Conservation (phyloP, 2,888 invertebrate species). For the Drosophila acutilabella region DNA sequence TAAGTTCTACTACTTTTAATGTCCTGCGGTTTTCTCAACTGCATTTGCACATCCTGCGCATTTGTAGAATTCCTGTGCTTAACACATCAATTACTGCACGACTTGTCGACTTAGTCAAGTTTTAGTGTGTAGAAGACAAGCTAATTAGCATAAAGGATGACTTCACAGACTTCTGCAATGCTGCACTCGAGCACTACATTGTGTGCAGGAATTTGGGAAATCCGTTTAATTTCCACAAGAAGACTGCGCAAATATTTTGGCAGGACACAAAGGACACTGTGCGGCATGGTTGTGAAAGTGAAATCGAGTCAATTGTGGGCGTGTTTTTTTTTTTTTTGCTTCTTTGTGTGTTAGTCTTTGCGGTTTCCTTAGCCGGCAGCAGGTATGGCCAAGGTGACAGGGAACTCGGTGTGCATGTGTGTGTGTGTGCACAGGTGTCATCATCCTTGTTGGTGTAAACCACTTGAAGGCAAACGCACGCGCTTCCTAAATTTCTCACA, state of each 20-base stretch:
- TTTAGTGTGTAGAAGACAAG: slow-evolving; percentile 40
- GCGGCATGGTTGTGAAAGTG: slow-evolving; percentile 51
- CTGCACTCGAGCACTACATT: slow-evolving; percentile 17
- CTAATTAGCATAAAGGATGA: slow-evolving; percentile 55
- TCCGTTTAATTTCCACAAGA: slow-evolving; percentile 70
- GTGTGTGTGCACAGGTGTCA: slow-evolving; percentile 73
- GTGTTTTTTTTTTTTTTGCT: slow-evolving; percentile 39
- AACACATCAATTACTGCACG: slow-evolving; percentile 15
- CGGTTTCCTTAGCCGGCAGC: slow-evolving; percentile 55
- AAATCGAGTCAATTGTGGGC: slow-evolving; percentile 73
- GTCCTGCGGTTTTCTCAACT: slow-evolving; percentile 1
- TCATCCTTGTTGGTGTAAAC: slow-evolving; percentile 54
- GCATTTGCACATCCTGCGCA: not conserved
- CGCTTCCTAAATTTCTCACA: slow-evolving; percentile 61
- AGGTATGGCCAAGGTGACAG: slow-evolving; percentile 47
- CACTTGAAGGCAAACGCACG: slow-evolving; percentile 69
- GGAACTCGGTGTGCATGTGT: slow-evolving; percentile 14
- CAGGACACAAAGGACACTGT: slow-evolving; percentile 1
- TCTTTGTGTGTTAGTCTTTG: slow-evolving; percentile 61
- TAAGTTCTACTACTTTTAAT: not conserved
- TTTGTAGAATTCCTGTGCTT: slow-evolving; percentile 19
- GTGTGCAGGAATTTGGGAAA: slow-evolving; percentile 52
- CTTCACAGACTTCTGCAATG: slow-evolving; percentile 4
- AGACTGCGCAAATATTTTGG: not conserved
- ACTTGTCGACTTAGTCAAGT: slow-evolving; percentile 15